A percentile compares a stretch with the other conserved stretches of the same genome.
These are phyloP conservation scores for Dipodomys ordii DNA, from an alignment of 2,113 vertebrate genomes.

Conservation along the genomic window DNA sequence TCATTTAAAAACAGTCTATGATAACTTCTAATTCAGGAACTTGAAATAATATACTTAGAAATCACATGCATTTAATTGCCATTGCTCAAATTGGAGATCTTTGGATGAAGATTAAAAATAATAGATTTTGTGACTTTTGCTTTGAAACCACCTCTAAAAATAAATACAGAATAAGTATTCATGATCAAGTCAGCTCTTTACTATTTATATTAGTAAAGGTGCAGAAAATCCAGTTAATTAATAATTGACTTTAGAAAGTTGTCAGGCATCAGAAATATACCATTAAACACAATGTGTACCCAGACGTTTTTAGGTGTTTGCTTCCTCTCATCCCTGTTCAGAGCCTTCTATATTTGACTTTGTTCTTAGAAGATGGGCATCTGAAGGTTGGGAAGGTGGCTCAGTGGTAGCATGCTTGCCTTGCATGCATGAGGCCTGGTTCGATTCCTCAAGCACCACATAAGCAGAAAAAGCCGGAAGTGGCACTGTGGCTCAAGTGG, in stretches of 20 bases:
- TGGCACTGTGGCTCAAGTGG: too few species aligned
- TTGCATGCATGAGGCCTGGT: too few species aligned
- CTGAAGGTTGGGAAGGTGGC: too few species aligned
- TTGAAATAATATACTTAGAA: slow-evolving; percentile 41
- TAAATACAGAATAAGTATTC: slow-evolving; percentile 39
- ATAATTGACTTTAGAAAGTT: slow-evolving; percentile 44
- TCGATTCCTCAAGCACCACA: too few species aligned
- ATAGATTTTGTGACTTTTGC: slow-evolving; percentile 49
- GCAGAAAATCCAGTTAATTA: slow-evolving; percentile 58
- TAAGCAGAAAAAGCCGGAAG: too few species aligned
- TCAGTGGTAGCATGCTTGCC: too few species aligned
- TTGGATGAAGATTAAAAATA: slow-evolving; percentile 58
- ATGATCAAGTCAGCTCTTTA: slow-evolving; percentile 25
- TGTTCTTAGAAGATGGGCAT: background rate
- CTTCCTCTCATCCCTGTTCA: background rate
- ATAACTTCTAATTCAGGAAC: slow-evolving; percentile 19
- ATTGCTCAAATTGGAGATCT: slow-evolving; percentile 42
- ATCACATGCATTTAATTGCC: background rate
- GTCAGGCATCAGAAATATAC: slow-evolving; percentile 2
- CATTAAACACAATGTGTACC: background rate
- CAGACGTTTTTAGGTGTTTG: background rate
- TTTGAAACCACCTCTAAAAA: slow-evolving; percentile 64
- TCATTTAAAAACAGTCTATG: slow-evolving; percentile 40
- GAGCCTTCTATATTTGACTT: background rate
- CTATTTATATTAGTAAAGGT: slow-evolving; percentile 50